Evolutionary conservation across 1,140 invertebrate genomes (phyloP), one percentile per base, ranked within the genome.

Genomic region (Samia ricini): DNA sequence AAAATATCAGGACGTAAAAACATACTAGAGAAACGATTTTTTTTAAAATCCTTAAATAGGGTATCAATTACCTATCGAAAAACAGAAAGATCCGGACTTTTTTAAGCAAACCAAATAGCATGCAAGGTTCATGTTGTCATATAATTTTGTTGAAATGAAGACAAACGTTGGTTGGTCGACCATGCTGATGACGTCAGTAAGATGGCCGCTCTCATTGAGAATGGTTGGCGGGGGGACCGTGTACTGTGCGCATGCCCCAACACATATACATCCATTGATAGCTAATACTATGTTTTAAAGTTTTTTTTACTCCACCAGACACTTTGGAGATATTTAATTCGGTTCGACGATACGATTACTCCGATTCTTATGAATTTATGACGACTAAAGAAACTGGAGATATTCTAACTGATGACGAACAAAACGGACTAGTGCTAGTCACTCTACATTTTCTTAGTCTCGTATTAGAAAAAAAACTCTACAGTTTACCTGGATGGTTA

Each of bases 121-220:
- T 42, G 12, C 33, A 42, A 42, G 29, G 56, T 57, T 10, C 10
- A 21, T 20, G 29, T 10, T 42, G 29, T 52, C 64, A 74, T 71
- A 69, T 69, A 71, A 63, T 63, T 48, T 48, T 54, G 36, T 19
- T 15, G 60, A 70, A 12, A 76, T 29, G 67, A 82, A 82, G 83
- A 85, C 81, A 86, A 86, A 85, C 77, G 82, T 80, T 68, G 64
- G 64, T 64, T 69, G 64, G 54, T 57, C 71, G 57, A 76, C 76
- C 74, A 84, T 80, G 68, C 36, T 72, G 64, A 71, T 88, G 85
- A 89, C 85, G 85, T 88, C 84, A 88, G 68, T 76, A 87, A 88
- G 74, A 89, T 89, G 86, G 83, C 77, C 26, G 71, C 29, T n/a
- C 74, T 79, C 86, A 89, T 89, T 89, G 84, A 89, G 83, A 81